Conservation (phyloP, 2,113 vertebrate genomes). For the Cyprinodon brontotheroides region DNA sequence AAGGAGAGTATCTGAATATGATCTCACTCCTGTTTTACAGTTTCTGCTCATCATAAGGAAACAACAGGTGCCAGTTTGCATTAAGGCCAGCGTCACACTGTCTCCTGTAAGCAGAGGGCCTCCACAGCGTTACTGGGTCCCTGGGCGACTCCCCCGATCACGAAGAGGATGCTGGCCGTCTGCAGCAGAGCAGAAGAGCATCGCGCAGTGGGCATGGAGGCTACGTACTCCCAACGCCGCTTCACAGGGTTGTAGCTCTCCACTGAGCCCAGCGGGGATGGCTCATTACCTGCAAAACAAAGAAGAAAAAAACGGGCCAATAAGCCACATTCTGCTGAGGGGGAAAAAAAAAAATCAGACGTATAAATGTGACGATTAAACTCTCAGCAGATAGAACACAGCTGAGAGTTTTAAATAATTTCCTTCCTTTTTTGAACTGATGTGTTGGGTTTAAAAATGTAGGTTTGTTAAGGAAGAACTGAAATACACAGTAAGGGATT, state of each 20-base stretch:
- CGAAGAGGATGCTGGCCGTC: conserved; percentile 82
- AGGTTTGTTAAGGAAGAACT: no score
- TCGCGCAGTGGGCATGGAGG: conserved; percentile 89
- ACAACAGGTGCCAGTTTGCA: conserved; percentile 10
- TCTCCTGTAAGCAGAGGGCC: conserved; percentile 88
- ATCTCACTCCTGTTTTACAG: conserved; percentile 27
- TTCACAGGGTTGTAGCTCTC: conserved; percentile 90
- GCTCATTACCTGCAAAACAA: conserved; percentile 88
- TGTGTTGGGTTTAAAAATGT: no score
- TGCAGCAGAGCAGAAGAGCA: conserved; percentile 91
- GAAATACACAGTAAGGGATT: no score
- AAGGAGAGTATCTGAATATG: conserved; percentile 15
- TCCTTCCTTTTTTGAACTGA: no score
- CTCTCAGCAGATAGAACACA: no score
- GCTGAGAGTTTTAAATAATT: no score
- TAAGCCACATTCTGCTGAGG: neutral
- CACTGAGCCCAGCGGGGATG: conserved; percentile 87
- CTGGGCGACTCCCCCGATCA: conserved; percentile 93
- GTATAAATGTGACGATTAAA: no score
- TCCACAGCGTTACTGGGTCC: conserved; percentile 93
- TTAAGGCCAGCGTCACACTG: conserved; percentile 73
- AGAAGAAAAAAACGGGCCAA: neutral
- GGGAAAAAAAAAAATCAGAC: neutral
- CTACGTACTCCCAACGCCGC: conserved; percentile 89
- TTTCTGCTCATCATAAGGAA: conserved; percentile 25